Evolutionary conservation across 2,113 vertebrate species (phyloP).

Genomic region (Cyanistes caeruleus): DNA sequence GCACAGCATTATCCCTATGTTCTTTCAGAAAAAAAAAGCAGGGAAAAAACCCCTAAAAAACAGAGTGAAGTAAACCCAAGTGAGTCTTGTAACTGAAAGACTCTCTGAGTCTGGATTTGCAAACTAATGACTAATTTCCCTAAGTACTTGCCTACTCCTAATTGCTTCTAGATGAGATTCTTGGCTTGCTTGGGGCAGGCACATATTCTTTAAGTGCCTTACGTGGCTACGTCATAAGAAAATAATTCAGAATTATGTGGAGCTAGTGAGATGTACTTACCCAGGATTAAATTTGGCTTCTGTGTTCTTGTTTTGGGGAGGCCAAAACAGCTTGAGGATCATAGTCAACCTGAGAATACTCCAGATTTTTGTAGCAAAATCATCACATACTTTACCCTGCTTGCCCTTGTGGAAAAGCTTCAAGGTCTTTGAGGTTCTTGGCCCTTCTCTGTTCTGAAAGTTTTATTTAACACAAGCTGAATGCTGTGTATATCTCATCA

Average conservation of each 20-base stretch:
- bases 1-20: background rate
- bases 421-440: background rate
- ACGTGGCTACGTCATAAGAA: background rate
- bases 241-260: conserved; percentile 9
- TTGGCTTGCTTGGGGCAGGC: conserved; percentile 21
- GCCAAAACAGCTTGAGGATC: background rate
- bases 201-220: conserved; percentile 19
- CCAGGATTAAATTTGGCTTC: background rate
- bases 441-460: background rate
- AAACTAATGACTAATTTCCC: conserved; percentile 61
- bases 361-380: background rate
- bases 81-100: background rate
- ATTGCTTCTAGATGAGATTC: conserved; percentile 58
- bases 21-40: background rate
- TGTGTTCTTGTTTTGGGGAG: background rate
- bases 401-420: background rate
- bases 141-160: conserved; percentile 45
- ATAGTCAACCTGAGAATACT: background rate
- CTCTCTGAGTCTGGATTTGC: conserved; percentile 4
- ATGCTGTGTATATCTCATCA: background rate
- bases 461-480: background rate
- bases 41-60: rapidly evolving
- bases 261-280: background rate
- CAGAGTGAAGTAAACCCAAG: background rate
- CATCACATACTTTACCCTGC: background rate